A percentile compares a stretch with the other conserved stretches of the same genome.
These are phyloP conservation scores for Gallinago undulata DNA, from an alignment of 2,113 vertebrate species.

Conservation along the genomic window DNA sequence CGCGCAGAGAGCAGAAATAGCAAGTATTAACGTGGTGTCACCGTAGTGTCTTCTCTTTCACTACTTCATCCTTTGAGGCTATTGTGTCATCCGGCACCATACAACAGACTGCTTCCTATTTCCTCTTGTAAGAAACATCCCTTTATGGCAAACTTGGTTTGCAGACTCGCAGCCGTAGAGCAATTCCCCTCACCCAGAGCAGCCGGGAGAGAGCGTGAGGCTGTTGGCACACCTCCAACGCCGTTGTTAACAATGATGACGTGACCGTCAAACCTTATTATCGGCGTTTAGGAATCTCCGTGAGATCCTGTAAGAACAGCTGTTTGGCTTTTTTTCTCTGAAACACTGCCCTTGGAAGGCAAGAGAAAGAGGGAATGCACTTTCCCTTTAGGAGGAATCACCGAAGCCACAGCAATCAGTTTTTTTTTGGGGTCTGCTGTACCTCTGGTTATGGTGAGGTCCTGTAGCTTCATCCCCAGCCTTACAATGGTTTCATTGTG, in stretches of 20 bases:
- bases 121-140: background rate
- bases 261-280: constrained; percentile 60
- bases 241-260: constrained; percentile 57
- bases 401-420: background rate
- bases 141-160: constrained; percentile 12
- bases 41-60: background rate
- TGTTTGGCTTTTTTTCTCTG: constrained; percentile 19
- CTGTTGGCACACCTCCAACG: constrained; percentile 1
- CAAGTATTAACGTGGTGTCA: background rate
- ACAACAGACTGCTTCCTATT: background rate
- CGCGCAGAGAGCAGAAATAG: background rate
- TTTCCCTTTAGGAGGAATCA: background rate
- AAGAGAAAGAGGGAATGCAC: background rate
- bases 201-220: background rate
- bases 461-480: background rate
- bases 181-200: constrained; percentile 3
- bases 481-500: background rate
- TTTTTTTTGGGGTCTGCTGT: background rate
- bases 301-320: constrained; percentile 5
- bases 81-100: background rate
- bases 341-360: background rate
- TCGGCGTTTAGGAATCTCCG: constrained; percentile 42
- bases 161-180: background rate
- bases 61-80: background rate
- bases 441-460: background rate